Evolutionary conservation across 2,797 vertebrate species (phyloP), one percentile per base, ranked within the genome.

Genomic region (Lerista edwardsae): DNA sequence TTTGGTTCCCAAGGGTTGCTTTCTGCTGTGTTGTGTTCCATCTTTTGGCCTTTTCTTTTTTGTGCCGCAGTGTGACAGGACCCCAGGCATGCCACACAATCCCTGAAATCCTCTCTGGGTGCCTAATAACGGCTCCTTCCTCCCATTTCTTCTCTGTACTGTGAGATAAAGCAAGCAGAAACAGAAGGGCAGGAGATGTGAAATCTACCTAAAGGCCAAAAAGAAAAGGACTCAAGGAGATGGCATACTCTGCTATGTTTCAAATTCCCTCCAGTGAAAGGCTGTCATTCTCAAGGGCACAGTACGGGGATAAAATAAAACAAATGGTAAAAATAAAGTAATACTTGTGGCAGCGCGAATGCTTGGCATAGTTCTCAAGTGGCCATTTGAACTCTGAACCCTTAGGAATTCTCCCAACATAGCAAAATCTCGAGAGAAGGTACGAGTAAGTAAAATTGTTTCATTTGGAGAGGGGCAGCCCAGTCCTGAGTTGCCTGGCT

Each of bases 281-380:
- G 55, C 0, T 0, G 25, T 59, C 59, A 87, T 87, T 72, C 85
- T 78, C 89, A 64, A 80, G 64, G 71, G n/a, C 77, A 75, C 71
- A 92, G 88, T 86, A 68, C 51, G 80, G 65, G 85, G 57, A 65
- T 84, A 88, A 69, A 85, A 68, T 85, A 87, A 90, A 75, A 39
- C 61, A 79, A 84, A 89, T 89, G 84, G 0, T 23, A 80, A 88
- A 76, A 76, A 82, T 69, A 69, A 79, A 31, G 83, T 41, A 78
- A 91, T 88, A 88, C 75, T 91, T 92, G 44, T 67, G 90, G 91
- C 75, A 90, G 84, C 88, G 86, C 81, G 84, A 93, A 93, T 94
- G 59, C 83, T 93, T 94, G 85, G 82, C 90, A 94, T 94, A 93
- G 87, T 93, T 94, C 90, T 88, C 91, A 90, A 91, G 88, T 0